These are phyloP conservation scores for Masticophis lateralis DNA, from an alignment of 2,797 vertebrate genomes.

Conservation along the genomic window DNA sequence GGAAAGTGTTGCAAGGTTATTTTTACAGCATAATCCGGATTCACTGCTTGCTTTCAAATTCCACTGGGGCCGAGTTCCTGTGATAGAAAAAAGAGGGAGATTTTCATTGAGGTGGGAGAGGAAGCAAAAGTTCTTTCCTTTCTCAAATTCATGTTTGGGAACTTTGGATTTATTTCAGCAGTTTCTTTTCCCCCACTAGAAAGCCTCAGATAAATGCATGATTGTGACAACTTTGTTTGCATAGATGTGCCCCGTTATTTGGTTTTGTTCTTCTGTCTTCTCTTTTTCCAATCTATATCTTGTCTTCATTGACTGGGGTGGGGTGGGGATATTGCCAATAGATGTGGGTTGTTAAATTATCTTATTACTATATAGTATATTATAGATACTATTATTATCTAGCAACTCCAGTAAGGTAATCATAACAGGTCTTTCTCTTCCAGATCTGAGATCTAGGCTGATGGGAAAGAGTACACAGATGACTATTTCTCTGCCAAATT, in stretches of 20 bases:
- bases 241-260: neutral
- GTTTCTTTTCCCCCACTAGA: neutral
- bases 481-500: neutral
- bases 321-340: neutral
- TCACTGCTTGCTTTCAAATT: neutral
- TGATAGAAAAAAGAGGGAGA: neutral
- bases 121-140: neutral
- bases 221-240: neutral
- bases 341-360: neutral
- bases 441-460: neutral
- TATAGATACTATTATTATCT: neutral
- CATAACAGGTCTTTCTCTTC: neutral
- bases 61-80: neutral
- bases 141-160: neutral
- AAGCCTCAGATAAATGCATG: neutral
- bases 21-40: conserved; percentile 57
- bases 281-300: neutral
- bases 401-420: neutral
- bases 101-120: neutral
- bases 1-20: conserved; percentile 38
- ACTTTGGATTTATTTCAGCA: neutral
- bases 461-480: neutral
- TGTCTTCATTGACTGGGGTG: neutral
- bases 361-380: neutral
- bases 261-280: neutral